Evolutionary conservation across 2,888 invertebrate genomes (phyloP).

Genomic region (Therioaphis trifolii): DNA sequence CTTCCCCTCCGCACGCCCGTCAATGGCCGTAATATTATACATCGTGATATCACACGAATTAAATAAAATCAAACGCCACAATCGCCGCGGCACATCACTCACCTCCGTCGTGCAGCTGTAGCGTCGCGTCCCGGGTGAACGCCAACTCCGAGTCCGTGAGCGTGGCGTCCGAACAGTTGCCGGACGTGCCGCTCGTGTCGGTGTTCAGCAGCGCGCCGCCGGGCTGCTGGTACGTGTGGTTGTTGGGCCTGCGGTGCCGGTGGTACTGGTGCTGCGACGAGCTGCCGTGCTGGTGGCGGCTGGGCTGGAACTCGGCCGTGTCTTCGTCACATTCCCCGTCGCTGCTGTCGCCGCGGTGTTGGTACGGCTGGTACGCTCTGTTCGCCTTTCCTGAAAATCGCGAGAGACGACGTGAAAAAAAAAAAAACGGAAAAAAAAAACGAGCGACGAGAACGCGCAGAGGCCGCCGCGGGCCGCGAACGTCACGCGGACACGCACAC

Average conservation of each 20-base stretch:
- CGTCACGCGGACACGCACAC: too few relatives aligned
- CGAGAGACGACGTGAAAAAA: background rate
- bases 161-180: constrained; percentile 87
- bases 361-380: constrained; percentile 60
- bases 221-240: constrained; percentile 72
- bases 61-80: too few relatives aligned
- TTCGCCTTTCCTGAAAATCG: constrained; percentile 50
- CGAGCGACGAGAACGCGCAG: too few relatives aligned
- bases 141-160: constrained; percentile 86
- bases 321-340: constrained; percentile 63
- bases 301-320: constrained; percentile 78
- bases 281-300: constrained; percentile 78
- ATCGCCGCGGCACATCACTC: too few relatives aligned
- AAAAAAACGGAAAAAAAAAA: too few relatives aligned
- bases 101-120: constrained; percentile 85
- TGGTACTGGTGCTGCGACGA: constrained; percentile 77
- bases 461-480: too few relatives aligned
- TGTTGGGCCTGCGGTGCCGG: constrained; percentile 70
- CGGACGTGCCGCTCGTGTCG: constrained; percentile 81
- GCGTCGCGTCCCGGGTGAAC: constrained; percentile 82
- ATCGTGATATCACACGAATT: too few relatives aligned
- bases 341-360: constrained; percentile 58
- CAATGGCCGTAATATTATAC: too few relatives aligned
- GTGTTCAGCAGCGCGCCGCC: constrained; percentile 74
- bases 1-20: too few relatives aligned